Conservation (phyloP, 2,113 vertebrate genomes). For the Acrocephalus kingi region DNA sequence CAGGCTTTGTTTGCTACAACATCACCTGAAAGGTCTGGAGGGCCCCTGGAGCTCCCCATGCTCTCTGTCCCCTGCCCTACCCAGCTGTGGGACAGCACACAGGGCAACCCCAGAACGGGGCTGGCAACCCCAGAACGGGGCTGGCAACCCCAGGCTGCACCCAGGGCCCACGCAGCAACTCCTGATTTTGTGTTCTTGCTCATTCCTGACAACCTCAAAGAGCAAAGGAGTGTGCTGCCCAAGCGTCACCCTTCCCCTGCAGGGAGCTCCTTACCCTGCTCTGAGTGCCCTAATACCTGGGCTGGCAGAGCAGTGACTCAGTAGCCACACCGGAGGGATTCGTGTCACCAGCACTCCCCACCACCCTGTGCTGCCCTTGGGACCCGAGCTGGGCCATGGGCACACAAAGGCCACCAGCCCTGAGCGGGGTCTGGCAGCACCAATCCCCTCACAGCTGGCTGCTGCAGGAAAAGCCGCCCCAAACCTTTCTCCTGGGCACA, state of each 20-base stretch:
- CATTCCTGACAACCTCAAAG: background rate
- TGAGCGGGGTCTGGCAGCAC: background rate
- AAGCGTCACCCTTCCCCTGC: background rate
- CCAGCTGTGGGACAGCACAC: background rate
- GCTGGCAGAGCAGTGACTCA: background rate
- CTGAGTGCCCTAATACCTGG: background rate
- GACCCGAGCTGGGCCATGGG: background rate
- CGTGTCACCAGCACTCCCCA: background rate
- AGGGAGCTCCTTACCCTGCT: background rate
- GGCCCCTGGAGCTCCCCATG: rapidly evolving
- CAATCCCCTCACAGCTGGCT: background rate
- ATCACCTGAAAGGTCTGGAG: no score
- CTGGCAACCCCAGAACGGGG: rapidly evolving
- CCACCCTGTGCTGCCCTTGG: background rate
- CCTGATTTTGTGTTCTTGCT: rapidly evolving
- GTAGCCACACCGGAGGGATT: background rate
- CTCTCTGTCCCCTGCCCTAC: no score
- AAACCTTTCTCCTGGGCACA: background rate
- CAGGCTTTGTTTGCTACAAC: background rate
- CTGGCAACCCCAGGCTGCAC: background rate
- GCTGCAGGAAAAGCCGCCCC: background rate
- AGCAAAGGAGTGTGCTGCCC: background rate
- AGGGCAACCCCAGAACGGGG: rapidly evolving
- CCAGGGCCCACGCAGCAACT: background rate
- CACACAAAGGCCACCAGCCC: background rate